phyloP scores from a whole-genome alignment of 2,888 invertebrate genomes.

The Agonopterix arenella region DNA sequence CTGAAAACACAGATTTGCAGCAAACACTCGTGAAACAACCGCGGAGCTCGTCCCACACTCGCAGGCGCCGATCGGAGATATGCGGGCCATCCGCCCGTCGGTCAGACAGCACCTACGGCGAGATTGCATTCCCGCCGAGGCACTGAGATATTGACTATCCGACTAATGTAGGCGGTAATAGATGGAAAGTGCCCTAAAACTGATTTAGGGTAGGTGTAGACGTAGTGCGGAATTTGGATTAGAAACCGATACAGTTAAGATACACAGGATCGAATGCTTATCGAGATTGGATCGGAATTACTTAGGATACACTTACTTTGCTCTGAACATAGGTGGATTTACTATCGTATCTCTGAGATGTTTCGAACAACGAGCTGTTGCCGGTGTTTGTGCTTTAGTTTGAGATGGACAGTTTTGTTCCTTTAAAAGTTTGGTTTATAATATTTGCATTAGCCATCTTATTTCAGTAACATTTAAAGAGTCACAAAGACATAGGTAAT shows the following conservation, averaged over 20 bases:
- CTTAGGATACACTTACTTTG: background rate
- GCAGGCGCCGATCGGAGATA: conserved; percentile 37
- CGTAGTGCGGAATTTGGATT: conserved; percentile 6
- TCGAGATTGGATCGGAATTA: background rate
- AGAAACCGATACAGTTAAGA: conserved; percentile 6
- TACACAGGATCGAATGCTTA: background rate
- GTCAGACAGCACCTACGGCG: conserved; percentile 36
- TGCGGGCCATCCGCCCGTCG: conserved; percentile 22
- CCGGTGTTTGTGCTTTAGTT: no score
- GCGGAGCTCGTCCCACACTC: conserved; percentile 20
- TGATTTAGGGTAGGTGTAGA: conserved; percentile 19
- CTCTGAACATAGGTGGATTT: no score
- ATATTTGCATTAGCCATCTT: no score
- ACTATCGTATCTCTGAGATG: no score
- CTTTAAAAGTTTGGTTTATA: no score
- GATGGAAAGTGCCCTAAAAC: conserved; percentile 49
- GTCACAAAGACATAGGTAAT: no score
- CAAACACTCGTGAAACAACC: conserved; percentile 15
- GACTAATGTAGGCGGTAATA: conserved; percentile 58
- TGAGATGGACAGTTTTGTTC: no score
- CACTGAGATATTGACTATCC: conserved; percentile 47
- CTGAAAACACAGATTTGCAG: conserved; percentile 7
- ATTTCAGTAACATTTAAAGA: no score
- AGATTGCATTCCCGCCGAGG: conserved; percentile 43
- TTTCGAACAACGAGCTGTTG: no score